These are phyloP conservation scores for Cercopithecus neglectus DNA, from an alignment of 2,797 vertebrate genomes.

Conservation along the genomic window DNA sequence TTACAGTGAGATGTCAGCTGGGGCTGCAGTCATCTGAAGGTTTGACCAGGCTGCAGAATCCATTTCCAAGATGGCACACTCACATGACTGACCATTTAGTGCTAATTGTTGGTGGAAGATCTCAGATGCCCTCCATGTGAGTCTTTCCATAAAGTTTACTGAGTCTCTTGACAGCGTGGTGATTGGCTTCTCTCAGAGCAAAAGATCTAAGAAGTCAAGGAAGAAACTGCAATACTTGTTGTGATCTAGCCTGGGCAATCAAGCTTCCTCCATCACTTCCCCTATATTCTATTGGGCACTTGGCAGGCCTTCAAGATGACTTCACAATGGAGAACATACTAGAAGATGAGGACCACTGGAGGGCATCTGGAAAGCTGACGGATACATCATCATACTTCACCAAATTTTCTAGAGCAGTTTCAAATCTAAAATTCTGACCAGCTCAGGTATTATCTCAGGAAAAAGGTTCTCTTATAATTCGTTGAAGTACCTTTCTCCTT, in stretches of 20 bases:
- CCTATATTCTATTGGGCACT: not conserved
- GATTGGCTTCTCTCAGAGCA: not conserved
- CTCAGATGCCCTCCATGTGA: not conserved
- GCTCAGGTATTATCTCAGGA: constrained; percentile 24
- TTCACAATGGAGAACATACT: not conserved
- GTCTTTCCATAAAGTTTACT: not conserved
- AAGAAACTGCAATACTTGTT: not conserved
- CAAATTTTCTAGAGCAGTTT: constrained; percentile 64
- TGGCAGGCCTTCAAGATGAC: not conserved
- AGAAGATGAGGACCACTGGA: not conserved
- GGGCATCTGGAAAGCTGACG: not conserved
- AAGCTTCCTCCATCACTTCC: not conserved
- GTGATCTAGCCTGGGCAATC: not conserved
- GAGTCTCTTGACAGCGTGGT: not conserved
- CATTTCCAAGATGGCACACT: not conserved
- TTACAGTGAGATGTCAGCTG: not conserved
- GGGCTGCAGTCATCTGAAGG: not conserved
- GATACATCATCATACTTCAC: constrained; percentile 46
- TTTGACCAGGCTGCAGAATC: not conserved
- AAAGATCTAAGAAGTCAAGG: not conserved
- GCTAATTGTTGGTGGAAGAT: not conserved
- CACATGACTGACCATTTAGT: not conserved
- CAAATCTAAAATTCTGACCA: constrained; percentile 66
- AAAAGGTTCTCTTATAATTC: not conserved
- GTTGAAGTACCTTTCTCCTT: not conserved